Evolutionary conservation across 2,888 invertebrate species (phyloP), one percentile per base, ranked within the genome.

Genomic region (Cetonia aurata): DNA sequence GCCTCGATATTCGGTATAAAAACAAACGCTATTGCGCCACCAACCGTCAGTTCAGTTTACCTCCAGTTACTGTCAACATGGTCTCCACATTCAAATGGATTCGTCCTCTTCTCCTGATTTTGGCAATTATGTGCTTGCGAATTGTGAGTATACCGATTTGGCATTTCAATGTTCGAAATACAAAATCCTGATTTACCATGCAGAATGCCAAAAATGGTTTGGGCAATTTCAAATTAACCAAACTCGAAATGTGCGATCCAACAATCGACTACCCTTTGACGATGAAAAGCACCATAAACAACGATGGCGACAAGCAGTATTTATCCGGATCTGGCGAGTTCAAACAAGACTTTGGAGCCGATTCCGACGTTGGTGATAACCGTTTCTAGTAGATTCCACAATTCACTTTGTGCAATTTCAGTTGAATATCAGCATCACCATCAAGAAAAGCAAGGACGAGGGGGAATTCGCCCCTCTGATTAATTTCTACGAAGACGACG

Each of bases 161-260:
- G 37, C 1, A 37, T 37, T 37, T 37, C 1, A 3, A 8, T 10
- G 37, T 37, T 37, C 10, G 37, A 56, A 31, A 37, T 37, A 10
- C n/a, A 8, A 15, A 19, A 31, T 15, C 37, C 31, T n/a, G 31
- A 31, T 33, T 15, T 37, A 12, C 10, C 50, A 42, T 17, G 15
- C 25, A 60, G 69, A 50, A 37, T n/a, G 44, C 69, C n/a, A 50
- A 52, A 48, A 52, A 50, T 17, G 37, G 68, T n/a, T 46, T 62
- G 13, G 69, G 33, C 8, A 41, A 69, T 31, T 62, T 71, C 8
- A 62, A 65, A 69, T 12, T 71, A 8, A 71, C 71, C 44, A 71
- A 69, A 57, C 33, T 71, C 15, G 55, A 69, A 44, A 46, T 62
- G 53, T 71, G 71, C 50, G 71, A 71, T 15, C 52, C 67, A 2